Percentiles rank a stretch among this genome's conserved stretches.
Conservation (phyloP, 2,888 invertebrate genomes). For the Reticulitermes lucifugus region DNA sequence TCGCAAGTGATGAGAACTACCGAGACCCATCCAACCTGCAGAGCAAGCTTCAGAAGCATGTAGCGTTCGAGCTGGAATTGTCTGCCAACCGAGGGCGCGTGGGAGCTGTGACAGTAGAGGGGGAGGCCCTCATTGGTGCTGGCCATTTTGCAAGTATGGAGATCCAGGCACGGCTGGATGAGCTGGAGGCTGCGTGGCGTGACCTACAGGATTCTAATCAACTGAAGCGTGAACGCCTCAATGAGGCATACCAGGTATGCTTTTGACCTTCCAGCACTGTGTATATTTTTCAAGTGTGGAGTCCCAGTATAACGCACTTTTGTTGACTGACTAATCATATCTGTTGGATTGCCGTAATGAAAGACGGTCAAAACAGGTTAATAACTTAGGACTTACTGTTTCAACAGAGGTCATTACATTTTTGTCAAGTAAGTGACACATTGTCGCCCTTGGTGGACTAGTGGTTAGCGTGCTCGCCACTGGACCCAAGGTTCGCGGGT, state of each 20-base stretch:
- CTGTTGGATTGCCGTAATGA: too few species aligned
- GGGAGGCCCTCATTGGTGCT: slow-evolving; percentile 69
- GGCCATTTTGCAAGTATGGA: slow-evolving; percentile 92
- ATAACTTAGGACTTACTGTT: too few species aligned
- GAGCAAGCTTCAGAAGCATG: slow-evolving; percentile 95
- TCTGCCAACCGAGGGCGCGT: slow-evolving; percentile 90
- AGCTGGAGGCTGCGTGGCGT: slow-evolving; percentile 89
- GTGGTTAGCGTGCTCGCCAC: too few species aligned
- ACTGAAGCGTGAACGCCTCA: slow-evolving; percentile 84
- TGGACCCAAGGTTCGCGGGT: too few species aligned
- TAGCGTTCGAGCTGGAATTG: slow-evolving; percentile 95
- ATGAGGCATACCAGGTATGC: slow-evolving; percentile 81
- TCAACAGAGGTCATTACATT: too few species aligned
- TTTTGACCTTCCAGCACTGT: not conserved
- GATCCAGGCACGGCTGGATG: slow-evolving; percentile 84
- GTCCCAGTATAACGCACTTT: not conserved
- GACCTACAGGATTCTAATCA: slow-evolving; percentile 85
- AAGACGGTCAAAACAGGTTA: too few species aligned
- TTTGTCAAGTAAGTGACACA: too few species aligned
- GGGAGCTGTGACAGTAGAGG: slow-evolving; percentile 83
- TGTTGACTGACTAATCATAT: too few species aligned
- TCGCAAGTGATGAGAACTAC: slow-evolving; percentile 93
- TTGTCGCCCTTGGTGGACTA: too few species aligned
- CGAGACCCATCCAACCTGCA: slow-evolving; percentile 97
- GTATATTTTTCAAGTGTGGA: not conserved